A percentile compares a stretch with the other conserved stretches of the same genome.
phyloP scores from a whole-genome alignment of 1,140 invertebrate genomes.

The Drosophila murphyi region DNA sequence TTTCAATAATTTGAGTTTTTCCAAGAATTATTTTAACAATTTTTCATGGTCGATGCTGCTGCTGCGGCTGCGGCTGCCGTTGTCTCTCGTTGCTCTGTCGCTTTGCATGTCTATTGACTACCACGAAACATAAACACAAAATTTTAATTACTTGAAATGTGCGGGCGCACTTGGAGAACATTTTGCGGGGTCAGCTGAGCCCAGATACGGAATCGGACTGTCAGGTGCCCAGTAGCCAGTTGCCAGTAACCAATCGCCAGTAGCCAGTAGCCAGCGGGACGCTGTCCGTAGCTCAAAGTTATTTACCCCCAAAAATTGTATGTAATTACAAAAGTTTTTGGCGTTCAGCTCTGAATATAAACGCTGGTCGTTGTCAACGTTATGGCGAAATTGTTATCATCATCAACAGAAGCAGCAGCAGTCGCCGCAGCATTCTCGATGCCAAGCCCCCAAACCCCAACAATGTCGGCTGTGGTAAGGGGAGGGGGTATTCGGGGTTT shows the following conservation, averaged over 20 bases:
- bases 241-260: too few species aligned
- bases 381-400: conserved; percentile 79
- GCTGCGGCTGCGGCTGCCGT: not conserved
- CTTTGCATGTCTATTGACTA: conserved; percentile 44
- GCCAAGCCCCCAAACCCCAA: conserved; percentile 62
- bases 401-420: conserved; percentile 49
- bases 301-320: conserved; percentile 80
- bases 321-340: conserved; percentile 82
- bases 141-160: conserved; percentile 81
- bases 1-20: conserved; percentile 75
- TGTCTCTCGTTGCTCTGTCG: not conserved
- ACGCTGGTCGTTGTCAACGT: conserved; percentile 74
- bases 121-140: conserved; percentile 75
- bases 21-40: conserved; percentile 63
- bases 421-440: not conserved
- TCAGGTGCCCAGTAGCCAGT: conserved; percentile 67
- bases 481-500: not conserved
- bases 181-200: conserved; percentile 74
- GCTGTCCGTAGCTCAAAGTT: conserved; percentile 70
- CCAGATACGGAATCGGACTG: conserved; percentile 33
- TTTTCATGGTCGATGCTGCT: conserved; percentile 59
- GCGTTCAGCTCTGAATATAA: conserved; percentile 69
- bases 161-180: conserved; percentile 78
- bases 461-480: conserved; percentile 33
- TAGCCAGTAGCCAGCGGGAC: conserved; percentile 34